Evolutionary conservation across 2,888 invertebrate species (phyloP), one percentile per base, ranked within the genome.

Genomic region (Phymatocera aterrima): DNA sequence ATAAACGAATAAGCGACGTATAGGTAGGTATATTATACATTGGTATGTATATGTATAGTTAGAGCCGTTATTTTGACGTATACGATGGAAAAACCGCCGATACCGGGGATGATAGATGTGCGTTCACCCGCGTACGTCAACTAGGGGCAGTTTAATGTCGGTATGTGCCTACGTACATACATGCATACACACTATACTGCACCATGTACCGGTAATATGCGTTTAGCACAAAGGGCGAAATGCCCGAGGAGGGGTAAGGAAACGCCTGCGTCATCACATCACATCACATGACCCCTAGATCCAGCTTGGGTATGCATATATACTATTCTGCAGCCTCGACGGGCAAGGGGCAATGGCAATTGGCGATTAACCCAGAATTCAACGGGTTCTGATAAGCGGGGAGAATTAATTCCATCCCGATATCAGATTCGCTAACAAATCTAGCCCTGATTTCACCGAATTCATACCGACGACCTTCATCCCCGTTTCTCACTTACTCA

Each of bases 31-130:
- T n/a, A n/a, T n/a, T n/a, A n/a, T n/a, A n/a, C n/a, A 28, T 28
- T 15, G 57, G 28, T 24, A 57, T 57, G 18, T 57, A 10, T 8
- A 28, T 24, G 21, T 57, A n/a, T n/a, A n/a, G n/a, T n/a, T n/a
- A n/a, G n/a, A n/a, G n/a, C n/a, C n/a, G n/a, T n/a, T n/a, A n/a
- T n/a, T n/a, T n/a, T n/a, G n/a, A n/a, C n/a, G n/a, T n/a, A n/a
- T n/a, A 28, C 24, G 37, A 37, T 64, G 64, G n/a, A 64, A 64
- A 64, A 40, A 34, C 37, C 34, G 64, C 64, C 64, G 18, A 37
- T 37, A 64, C n/a, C 12, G 34, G 18, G 64, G 64, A 64, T 64
- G 64, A 64, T 64, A 40, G 34, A 64, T 64, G 64, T 37, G 64
- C 64, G 64, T 34, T 34, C 37, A 64, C 37, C n/a, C 34, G 61